Evolutionary conservation across 2,113 vertebrate species (phyloP).

Genomic region (Corythaeola cristata): DNA sequence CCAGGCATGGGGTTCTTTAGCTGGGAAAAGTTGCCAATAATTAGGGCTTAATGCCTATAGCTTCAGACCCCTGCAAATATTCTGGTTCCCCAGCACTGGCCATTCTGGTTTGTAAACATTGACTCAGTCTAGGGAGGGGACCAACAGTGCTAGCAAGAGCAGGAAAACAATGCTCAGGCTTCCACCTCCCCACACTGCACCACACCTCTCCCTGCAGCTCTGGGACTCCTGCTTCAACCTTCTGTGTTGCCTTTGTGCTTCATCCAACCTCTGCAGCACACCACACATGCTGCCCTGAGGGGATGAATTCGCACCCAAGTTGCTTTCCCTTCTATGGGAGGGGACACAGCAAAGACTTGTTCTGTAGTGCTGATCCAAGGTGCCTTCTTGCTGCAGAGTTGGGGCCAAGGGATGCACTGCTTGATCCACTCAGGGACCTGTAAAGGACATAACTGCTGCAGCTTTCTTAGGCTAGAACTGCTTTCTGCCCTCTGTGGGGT

Average conservation of each 20-base stretch:
- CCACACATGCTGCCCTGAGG: neutral
- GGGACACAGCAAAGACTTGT: neutral
- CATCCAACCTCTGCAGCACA: neutral
- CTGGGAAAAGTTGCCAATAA: neutral
- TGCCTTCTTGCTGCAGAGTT: neutral
- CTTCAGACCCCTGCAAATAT: neutral
- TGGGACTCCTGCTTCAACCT: neutral
- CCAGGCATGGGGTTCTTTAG: neutral
- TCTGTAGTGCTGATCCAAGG: neutral
- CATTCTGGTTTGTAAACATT: conserved; percentile 1
- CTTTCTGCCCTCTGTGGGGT: neutral
- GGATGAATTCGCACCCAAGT: neutral
- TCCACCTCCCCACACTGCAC: neutral
- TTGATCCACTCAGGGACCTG: neutral
- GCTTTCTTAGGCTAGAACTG: neutral
- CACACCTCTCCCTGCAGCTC: neutral
- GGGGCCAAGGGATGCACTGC: neutral
- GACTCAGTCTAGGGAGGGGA: conserved; percentile 11
- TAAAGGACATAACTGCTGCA: neutral
- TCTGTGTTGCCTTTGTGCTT: neutral
- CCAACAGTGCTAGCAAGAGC: neutral
- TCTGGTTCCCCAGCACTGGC: neutral
- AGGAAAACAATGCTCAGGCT: neutral
- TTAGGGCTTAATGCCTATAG: neutral
- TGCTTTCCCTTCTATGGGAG: neutral